Base-by-base conservation (phyloP, 1,140 invertebrate species). In the Dolichoris vasculosae region DNA sequence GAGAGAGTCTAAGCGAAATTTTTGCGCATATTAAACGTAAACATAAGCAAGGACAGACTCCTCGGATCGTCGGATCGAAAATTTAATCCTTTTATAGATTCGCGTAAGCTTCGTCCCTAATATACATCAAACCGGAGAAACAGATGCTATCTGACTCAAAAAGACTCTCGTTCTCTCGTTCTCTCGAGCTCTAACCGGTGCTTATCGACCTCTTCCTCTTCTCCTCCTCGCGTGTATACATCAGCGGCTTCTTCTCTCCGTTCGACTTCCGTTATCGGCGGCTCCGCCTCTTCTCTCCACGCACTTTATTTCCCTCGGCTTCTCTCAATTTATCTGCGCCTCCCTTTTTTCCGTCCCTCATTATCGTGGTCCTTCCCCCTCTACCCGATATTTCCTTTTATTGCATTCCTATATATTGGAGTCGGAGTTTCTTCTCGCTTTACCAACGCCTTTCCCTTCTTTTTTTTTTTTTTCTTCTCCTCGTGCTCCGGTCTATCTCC, bases 291-390 rank as follows among this genome's bases (percentile, higher is more conserved):
- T 59, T 82, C 80, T 82, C 69, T 73, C 80, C 69, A 73, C 82
- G 82, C 82, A 46, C 71, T 83, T 83, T 76, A 83, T 83, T 76
- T 76, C 35, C 73, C 82, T n/a, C 43, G 43, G 30, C 83, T 79
- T 38, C 83, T 84, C 75, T 79, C 75, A 30, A 78, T 84, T 84
- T 84, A 78, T 71, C 71, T 59, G 46, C 46, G 63, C 75, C 32
- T 79, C 43, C 73, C 82, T 2, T 77, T 38, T 76, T 59, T 76
- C 17, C 40, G 30, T 38, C 51, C 59, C 73, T 83, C 81, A 59
- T 75, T 73, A 40, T 32, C 69, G 46, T 32, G 38, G 35, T 51
- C 15, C 43, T 26, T 46, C 43, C 17, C 43, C n/a, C 43, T 46
- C 64, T 48, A n/a, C 32, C 69, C 43, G 2, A 2, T 9, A 3